Evolutionary conservation across 2,113 vertebrate genomes (phyloP).

Genomic region (Neodontobutis hainanensis): DNA sequence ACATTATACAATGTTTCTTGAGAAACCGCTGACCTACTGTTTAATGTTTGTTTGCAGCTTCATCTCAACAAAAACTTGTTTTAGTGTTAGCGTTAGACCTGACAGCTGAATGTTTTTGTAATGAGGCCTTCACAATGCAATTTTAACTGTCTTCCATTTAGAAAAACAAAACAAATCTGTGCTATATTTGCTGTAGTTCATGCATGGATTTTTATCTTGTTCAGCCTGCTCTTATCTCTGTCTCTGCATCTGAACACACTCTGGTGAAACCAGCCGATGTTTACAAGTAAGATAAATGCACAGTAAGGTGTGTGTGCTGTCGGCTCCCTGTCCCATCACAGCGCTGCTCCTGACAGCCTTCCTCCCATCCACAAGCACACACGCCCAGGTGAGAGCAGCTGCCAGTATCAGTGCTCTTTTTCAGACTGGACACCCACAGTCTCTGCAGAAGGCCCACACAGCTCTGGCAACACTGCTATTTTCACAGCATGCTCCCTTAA

Average conservation of each 20-base stretch:
- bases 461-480: conserved; percentile 71
- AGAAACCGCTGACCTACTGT: too few species aligned
- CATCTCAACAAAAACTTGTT: conserved; percentile 23
- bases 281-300: conserved; percentile 65
- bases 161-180: neutral
- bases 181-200: conserved; percentile 34
- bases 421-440: conserved; percentile 63
- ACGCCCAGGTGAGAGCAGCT: conserved; percentile 51
- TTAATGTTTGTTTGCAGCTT: too few species aligned
- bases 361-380: conserved; percentile 52
- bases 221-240: conserved; percentile 40
- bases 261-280: conserved; percentile 49
- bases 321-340: conserved; percentile 58
- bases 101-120: conserved; percentile 51
- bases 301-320: conserved; percentile 10
- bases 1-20: too few species aligned
- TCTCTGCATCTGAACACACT: conserved; percentile 45
- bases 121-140: conserved; percentile 26
- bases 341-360: conserved; percentile 74
- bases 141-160: conserved; percentile 30
- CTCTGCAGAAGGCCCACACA: conserved; percentile 64
- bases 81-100: conserved; percentile 10
- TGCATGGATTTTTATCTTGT: conserved; percentile 32
- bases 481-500: conserved; percentile 81
- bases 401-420: conserved; percentile 52